phyloP scores from a whole-genome alignment of 2,888 invertebrate species.

The Neria commutata region DNA sequence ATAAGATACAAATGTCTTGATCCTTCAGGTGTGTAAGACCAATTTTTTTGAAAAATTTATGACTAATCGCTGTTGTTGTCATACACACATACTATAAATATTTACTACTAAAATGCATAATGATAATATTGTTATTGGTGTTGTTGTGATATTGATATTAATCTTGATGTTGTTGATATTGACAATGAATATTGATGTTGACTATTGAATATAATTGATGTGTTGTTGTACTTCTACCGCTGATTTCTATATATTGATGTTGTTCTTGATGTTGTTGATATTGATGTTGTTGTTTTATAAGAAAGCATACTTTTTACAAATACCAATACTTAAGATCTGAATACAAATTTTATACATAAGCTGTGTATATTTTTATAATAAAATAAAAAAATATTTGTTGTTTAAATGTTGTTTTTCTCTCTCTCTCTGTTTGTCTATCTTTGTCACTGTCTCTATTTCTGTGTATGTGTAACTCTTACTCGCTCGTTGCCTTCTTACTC shows the following conservation, averaged over 20 bases:
- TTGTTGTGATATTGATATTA: no score
- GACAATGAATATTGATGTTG: not conserved
- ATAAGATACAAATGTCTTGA: no score
- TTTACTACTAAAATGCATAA: no score
- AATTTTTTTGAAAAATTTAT: no score
- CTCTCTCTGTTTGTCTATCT: no score
- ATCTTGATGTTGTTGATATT: no score
- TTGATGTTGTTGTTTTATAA: slow-evolving; percentile 39
- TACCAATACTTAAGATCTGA: not conserved
- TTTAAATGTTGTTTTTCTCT: not conserved
- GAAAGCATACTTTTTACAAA: slow-evolving; percentile 5
- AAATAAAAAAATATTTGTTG: slow-evolving; percentile 10
- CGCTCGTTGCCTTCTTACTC: not conserved
- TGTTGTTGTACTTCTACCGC: not conserved
- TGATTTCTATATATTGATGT: slow-evolving; percentile 38
- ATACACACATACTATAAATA: no score
- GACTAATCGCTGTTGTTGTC: no score
- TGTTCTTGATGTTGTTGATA: slow-evolving; percentile 34
- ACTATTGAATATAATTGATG: not conserved
- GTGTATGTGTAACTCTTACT: not conserved
- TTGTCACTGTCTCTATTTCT: not conserved
- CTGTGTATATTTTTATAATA: slow-evolving; percentile 17
- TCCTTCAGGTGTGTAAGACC: no score
- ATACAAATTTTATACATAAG: slow-evolving; percentile 7
- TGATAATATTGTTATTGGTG: no score